phyloP scores from a whole-genome alignment of 2,113 vertebrate species.

The Gymnorhina tibicen region DNA sequence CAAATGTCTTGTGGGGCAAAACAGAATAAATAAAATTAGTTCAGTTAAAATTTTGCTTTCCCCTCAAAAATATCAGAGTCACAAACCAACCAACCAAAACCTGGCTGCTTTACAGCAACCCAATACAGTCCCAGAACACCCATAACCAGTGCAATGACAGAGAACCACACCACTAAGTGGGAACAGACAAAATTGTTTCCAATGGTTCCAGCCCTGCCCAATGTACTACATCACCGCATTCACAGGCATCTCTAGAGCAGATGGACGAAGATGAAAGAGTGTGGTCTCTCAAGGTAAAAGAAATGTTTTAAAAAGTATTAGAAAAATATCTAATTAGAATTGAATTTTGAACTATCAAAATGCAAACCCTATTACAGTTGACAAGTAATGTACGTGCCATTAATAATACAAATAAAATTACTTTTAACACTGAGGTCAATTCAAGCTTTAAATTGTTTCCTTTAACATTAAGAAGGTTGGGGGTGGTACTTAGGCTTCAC shows the following conservation, averaged over 20 bases:
- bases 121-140: background rate
- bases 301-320: background rate
- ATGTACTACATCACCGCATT: background rate
- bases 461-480: background rate
- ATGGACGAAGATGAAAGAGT: background rate
- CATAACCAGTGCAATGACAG: background rate
- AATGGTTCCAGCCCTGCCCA: background rate
- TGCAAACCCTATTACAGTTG: background rate
- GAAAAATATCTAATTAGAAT: background rate
- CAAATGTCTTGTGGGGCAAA: background rate
- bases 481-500: background rate
- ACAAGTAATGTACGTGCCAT: background rate
- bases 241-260: background rate
- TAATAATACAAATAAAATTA: background rate
- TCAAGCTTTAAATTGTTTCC: background rate
- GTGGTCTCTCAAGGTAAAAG: background rate
- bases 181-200: background rate
- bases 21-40: background rate
- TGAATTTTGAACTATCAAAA: background rate
- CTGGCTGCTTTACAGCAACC: background rate
- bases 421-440: background rate
- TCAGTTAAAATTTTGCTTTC: background rate
- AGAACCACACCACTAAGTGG: background rate
- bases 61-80: background rate
- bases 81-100: background rate